A percentile compares a stretch with the other conserved stretches of the same genome.
Conservation (phyloP, 1,140 invertebrate species). For the Glossosoma conforme region DNA sequence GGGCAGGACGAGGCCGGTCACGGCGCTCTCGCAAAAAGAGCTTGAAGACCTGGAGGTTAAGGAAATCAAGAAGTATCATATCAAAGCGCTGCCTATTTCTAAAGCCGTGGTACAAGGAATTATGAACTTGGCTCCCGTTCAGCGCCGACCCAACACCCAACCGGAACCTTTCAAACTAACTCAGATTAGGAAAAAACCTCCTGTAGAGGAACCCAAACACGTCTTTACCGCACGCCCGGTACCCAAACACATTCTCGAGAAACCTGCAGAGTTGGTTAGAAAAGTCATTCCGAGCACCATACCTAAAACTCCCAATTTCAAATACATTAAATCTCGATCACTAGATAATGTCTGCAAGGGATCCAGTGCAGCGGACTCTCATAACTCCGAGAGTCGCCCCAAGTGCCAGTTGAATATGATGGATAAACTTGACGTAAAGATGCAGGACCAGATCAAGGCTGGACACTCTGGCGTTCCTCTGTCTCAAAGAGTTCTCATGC, state of each 20-base stretch:
- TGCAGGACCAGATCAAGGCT: slow-evolving; percentile 28
- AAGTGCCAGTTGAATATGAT: slow-evolving; percentile 6
- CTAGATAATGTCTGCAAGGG: slow-evolving; percentile 28
- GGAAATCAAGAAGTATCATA: slow-evolving; percentile 35
- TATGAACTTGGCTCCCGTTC: slow-evolving; percentile 30
- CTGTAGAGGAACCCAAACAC: slow-evolving; percentile 15
- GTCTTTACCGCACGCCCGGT: slow-evolving; percentile 23
- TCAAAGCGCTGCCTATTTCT: slow-evolving; percentile 38
- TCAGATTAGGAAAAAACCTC: slow-evolving; percentile 27
- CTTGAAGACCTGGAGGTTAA: slow-evolving; percentile 36
- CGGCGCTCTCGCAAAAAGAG: slow-evolving; percentile 34
- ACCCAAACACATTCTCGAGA: slow-evolving; percentile 21
- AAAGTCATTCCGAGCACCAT: slow-evolving; percentile 14
- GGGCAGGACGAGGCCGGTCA: slow-evolving; percentile 33
- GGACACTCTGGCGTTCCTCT: slow-evolving; percentile 39
- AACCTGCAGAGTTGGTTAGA: slow-evolving; percentile 12
- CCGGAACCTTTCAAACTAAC: slow-evolving; percentile 37
- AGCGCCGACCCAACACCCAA: slow-evolving; percentile 35
- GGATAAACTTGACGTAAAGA: slow-evolving; percentile 18
- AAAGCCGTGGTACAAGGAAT: slow-evolving; percentile 29
- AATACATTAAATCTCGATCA: slow-evolving; percentile 11
- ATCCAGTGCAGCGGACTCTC: too few relatives aligned
- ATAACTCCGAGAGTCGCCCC: not conserved
- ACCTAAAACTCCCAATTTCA: slow-evolving; percentile 21
- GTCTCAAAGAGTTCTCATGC: slow-evolving; percentile 27